A percentile compares a stretch with the other conserved stretches of the same genome.
phyloP scores from a whole-genome alignment of 64 coral and sea anemone genomes.

The Montipora foliosa region DNA sequence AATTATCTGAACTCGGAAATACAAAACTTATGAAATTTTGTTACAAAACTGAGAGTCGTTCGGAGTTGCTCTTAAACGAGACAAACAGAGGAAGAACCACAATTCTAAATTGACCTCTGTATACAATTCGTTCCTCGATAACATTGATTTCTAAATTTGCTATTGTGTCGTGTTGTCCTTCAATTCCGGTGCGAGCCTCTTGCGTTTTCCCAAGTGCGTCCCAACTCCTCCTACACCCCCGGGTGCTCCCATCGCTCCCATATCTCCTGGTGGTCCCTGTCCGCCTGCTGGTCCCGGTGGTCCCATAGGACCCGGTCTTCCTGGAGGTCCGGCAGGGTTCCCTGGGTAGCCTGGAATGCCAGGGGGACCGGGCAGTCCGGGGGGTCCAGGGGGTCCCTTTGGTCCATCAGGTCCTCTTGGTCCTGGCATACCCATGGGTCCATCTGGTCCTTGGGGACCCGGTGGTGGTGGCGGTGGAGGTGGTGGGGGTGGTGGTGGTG shows the following conservation, averaged over 20 bases:
- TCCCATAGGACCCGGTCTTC: slow-evolving; percentile 81
- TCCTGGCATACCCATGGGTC: slow-evolving; percentile 88
- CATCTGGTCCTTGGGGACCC: slow-evolving; percentile 85
- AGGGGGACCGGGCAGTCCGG: slow-evolving; percentile 86
- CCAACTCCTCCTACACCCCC: slow-evolving; percentile 62
- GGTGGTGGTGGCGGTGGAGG: slow-evolving; percentile 85
- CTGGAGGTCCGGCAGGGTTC: slow-evolving; percentile 79
- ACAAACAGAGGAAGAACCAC: background rate
- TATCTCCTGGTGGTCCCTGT: slow-evolving; percentile 87
- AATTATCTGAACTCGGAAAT: background rate
- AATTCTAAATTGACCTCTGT: background rate
- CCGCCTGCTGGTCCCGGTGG: slow-evolving; percentile 82
- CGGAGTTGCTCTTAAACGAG: background rate
- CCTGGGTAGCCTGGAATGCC: slow-evolving; percentile 88
- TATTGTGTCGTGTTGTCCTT: slow-evolving; percentile 4
- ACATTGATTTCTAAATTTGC: background rate
- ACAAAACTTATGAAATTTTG: background rate
- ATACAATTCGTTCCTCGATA: background rate
- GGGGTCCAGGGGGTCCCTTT: slow-evolving; percentile 89
- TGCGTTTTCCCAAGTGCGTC: slow-evolving; percentile 44
- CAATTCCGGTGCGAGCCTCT: background rate
- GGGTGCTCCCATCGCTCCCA: slow-evolving; percentile 67
- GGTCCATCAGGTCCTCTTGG: slow-evolving; percentile 88
- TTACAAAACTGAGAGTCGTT: background rate
- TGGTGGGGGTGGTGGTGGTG: slow-evolving; percentile 74